Conservation (phyloP, 1,140 invertebrate genomes). For the Anastatus disparis region DNA sequence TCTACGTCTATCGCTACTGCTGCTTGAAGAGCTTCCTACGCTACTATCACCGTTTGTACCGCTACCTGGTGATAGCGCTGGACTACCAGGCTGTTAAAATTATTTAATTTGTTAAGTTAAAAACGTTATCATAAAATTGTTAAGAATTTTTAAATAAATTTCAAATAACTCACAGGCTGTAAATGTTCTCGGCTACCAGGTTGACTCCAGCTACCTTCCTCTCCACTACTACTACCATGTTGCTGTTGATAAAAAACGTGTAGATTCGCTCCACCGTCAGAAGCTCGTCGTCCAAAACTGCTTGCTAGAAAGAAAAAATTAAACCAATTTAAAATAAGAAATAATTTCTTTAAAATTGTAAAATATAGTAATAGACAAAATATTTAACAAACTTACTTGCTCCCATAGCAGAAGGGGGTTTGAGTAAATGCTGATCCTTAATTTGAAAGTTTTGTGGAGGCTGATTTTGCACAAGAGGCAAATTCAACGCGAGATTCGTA, state of each 20-base stretch:
- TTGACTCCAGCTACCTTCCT: conserved; percentile 71
- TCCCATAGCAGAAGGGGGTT: conserved; percentile 89
- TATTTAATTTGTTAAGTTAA: background rate
- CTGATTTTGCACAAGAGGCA: conserved; percentile 80
- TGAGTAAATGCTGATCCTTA: conserved; percentile 93
- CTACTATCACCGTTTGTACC: conserved; percentile 57
- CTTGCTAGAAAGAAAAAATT: conserved; percentile 67
- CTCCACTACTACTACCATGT: conserved; percentile 56
- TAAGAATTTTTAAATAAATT: background rate
- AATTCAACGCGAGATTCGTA: conserved; percentile 78
- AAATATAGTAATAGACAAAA: background rate
- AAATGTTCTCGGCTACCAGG: conserved; percentile 74
- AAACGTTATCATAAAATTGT: too few relatives aligned
- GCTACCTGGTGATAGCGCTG: conserved; percentile 64
- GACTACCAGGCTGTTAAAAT: conserved; percentile 63
- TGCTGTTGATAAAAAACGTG: conserved; percentile 78
- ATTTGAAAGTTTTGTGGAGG: conserved; percentile 87
- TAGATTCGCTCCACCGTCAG: conserved; percentile 95
- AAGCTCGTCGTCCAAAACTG: conserved; percentile 89
- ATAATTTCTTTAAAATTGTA: too few relatives aligned
- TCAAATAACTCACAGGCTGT: conserved; percentile 60
- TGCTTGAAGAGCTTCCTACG: conserved; percentile 62
- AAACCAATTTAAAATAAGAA: too few relatives aligned
- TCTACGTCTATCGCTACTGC: conserved; percentile 73
- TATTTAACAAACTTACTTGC: conserved; percentile 72